Evolutionary conservation across 2,113 vertebrate genomes (phyloP).

Genomic region (Leptocoma aspasia): DNA sequence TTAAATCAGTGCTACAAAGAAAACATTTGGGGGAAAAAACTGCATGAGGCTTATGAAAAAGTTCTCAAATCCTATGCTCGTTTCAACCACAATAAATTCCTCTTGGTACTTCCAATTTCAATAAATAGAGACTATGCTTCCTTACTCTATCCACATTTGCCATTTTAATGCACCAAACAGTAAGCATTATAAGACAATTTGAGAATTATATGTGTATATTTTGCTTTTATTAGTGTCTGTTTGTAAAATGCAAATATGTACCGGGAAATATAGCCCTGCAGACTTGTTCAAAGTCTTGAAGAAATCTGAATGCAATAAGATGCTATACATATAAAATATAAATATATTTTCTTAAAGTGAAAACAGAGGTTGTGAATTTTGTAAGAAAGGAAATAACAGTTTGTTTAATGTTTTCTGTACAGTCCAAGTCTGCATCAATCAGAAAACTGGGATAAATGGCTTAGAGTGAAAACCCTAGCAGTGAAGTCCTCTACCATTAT

Average conservation of each 20-base stretch:
- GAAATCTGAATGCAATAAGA: neutral
- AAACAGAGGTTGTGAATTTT: neutral
- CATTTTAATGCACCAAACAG: neutral
- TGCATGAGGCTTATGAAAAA: neutral
- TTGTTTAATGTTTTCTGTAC: neutral
- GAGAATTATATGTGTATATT: neutral
- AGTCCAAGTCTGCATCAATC: neutral
- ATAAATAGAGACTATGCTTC: neutral
- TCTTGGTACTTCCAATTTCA: neutral
- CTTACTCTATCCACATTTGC: neutral
- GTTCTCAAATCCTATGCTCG: neutral
- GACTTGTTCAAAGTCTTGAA: neutral
- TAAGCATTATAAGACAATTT: neutral
- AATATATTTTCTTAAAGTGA: neutral
- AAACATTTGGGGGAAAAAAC: fast-evolving
- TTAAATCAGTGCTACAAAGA: neutral
- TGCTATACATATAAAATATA: neutral
- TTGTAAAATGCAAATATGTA: neutral
- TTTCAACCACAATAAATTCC: neutral
- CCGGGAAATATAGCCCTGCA: neutral
- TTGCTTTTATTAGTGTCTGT: neutral
- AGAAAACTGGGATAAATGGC: neutral
- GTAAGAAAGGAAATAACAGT: neutral
- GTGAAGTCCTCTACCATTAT: neutral
- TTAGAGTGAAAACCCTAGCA: neutral